Conservation (phyloP, 2,113 vertebrate genomes). For the Cottus gobio region DNA sequence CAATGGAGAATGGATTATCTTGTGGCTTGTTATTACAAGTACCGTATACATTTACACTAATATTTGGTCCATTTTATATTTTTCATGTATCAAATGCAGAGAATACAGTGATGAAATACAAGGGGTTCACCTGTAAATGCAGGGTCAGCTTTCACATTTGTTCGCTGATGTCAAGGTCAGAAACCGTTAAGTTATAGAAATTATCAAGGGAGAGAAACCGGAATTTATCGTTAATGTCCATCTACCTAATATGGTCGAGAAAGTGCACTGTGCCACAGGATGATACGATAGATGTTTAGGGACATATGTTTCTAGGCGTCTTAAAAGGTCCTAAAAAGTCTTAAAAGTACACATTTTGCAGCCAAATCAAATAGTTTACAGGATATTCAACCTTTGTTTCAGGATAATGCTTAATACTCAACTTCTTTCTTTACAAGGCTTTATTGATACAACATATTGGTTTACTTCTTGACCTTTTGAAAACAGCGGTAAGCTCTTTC, state of each 20-base stretch:
- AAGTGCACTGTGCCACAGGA: too few relatives aligned
- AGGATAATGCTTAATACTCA: too few relatives aligned
- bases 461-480: not conserved
- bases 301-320: too few relatives aligned
- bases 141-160: not conserved
- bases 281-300: too few relatives aligned
- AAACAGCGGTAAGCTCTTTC: not conserved
- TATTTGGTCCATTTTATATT: not conserved
- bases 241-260: not conserved
- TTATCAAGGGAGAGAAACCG: not conserved
- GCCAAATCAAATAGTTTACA: too few relatives aligned
- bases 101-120: not conserved
- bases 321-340: too few relatives aligned
- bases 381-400: too few relatives aligned
- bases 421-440: too few relatives aligned
- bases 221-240: not conserved
- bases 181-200: not conserved
- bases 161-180: not conserved
- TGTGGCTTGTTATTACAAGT: conserved; percentile 17
- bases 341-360: too few relatives aligned
- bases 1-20: conserved; percentile 42
- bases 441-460: conserved; percentile 8
- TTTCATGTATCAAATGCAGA: not conserved
- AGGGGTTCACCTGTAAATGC: not conserved
- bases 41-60: conserved; percentile 13